Evolutionary conservation across 2,888 invertebrate genomes (phyloP).

Genomic region (Cacoxenus indagator): DNA sequence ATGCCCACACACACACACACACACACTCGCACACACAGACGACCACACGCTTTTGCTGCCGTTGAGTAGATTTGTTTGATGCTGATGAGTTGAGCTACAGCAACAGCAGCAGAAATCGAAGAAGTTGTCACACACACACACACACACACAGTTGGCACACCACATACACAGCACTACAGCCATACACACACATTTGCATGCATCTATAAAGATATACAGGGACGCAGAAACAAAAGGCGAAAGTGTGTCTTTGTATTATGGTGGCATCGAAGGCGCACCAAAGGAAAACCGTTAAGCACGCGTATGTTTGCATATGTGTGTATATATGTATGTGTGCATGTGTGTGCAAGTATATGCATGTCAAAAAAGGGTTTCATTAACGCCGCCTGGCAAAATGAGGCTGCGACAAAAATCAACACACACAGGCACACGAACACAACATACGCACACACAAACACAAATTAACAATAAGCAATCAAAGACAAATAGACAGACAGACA

Average conservation of each 20-base stretch:
- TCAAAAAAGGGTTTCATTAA: conserved; percentile 62
- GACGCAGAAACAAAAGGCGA: conserved; percentile 13
- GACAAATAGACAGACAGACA: conserved; percentile 18
- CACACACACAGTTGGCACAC: conserved; percentile 13
- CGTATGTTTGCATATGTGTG: no score
- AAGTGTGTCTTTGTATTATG: conserved; percentile 18
- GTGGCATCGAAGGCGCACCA: not conserved
- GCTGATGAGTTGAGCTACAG: conserved; percentile 22
- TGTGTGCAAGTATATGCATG: conserved; percentile 32
- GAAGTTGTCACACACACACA: conserved; percentile 33
- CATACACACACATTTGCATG: not conserved
- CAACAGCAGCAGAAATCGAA: conserved; percentile 22
- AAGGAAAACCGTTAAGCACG: no score
- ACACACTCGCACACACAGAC: conserved; percentile 6
- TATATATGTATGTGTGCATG: conserved; percentile 25
- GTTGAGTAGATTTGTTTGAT: no score
- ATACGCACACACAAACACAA: conserved; percentile 51
- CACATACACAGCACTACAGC: no score
- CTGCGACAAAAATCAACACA: conserved; percentile 38
- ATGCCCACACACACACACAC: conserved; percentile 21
- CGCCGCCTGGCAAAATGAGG: conserved; percentile 37
- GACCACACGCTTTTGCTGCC: no score
- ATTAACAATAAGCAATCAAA: conserved; percentile 62
- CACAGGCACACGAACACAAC: conserved; percentile 32
- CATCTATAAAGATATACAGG: no score